These are phyloP conservation scores for Dasysyrphus tricinctus DNA, from an alignment of 2,888 invertebrate genomes.

Conservation along the genomic window DNA sequence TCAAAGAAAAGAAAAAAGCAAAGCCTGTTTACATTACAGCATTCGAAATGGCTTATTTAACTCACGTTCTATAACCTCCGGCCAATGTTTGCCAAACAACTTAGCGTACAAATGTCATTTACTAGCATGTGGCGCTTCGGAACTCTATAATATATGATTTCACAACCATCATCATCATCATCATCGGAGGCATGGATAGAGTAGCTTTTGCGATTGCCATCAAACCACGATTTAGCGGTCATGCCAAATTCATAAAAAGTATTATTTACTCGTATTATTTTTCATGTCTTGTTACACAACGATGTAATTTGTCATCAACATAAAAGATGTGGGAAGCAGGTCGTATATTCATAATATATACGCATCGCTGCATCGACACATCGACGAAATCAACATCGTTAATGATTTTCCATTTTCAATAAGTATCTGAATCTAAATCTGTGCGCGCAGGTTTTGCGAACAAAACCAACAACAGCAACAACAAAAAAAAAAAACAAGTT, in stretches of 20 bases:
- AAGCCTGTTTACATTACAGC: neutral
- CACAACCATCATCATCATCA: conserved; percentile 17
- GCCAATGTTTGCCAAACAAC: conserved; percentile 38
- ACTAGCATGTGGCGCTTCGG: conserved; percentile 39
- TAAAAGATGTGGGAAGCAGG: conserved; percentile 62
- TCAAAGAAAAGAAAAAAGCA: neutral
- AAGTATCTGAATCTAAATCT: conserved; percentile 4
- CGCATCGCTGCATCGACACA: conserved; percentile 42
- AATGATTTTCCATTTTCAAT: conserved; percentile 55
- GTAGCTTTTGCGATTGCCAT: conserved; percentile 50
- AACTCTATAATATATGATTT: conserved; percentile 7
- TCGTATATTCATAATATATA: conserved; percentile 20
- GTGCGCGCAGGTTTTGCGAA: conserved; percentile 8
- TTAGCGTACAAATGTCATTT: conserved; percentile 56
- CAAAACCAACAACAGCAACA: neutral
- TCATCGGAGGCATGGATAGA: neutral
- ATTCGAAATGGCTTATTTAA: conserved; percentile 11
- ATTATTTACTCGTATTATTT: conserved; percentile 33
- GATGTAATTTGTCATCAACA: conserved; percentile 50
- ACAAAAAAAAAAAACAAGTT: neutral
- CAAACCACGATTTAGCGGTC: conserved; percentile 36
- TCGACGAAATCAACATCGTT: conserved; percentile 36
- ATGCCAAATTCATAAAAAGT: conserved; percentile 37
- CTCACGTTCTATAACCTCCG: neutral
- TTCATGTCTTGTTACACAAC: conserved; percentile 52